phyloP scores from a whole-genome alignment of 2,113 vertebrate species.

The Arizona elegans region DNA sequence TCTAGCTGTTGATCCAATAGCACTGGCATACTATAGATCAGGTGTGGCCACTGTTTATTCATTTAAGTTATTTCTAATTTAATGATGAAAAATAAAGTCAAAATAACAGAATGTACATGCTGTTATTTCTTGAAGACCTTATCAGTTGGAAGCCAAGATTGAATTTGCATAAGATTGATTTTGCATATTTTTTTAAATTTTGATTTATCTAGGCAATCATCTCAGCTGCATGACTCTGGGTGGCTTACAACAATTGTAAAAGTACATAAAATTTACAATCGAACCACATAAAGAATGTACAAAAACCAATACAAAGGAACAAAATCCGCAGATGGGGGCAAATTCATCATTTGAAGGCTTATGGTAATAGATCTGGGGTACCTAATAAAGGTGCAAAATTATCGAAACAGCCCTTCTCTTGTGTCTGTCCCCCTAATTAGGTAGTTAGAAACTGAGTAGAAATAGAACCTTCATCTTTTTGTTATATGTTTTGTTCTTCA shows the following conservation, averaged over 20 bases:
- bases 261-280: not conserved
- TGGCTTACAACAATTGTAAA: not conserved
- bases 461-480: not conserved
- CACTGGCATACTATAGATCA: not conserved
- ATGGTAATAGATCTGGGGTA: not conserved
- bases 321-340: not conserved
- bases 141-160: not conserved
- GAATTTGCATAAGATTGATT: not conserved
- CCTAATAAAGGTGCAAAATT: not conserved
- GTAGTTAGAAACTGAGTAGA: not conserved
- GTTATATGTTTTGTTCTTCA: not conserved
- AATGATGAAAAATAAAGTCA: not conserved
- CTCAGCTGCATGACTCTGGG: not conserved
- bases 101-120: not conserved
- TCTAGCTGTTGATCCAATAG: not conserved
- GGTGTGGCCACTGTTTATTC: not conserved
- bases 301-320: not conserved
- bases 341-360: not conserved
- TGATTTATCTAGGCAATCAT: not conserved
- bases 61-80: not conserved
- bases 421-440: not conserved
- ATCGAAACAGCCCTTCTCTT: not conserved
- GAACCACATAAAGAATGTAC: not conserved
- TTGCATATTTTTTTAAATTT: not conserved
- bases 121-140: not conserved